Evolutionary conservation across 1,140 invertebrate species (phyloP).

Genomic region (Adoxophyes honmai): DNA sequence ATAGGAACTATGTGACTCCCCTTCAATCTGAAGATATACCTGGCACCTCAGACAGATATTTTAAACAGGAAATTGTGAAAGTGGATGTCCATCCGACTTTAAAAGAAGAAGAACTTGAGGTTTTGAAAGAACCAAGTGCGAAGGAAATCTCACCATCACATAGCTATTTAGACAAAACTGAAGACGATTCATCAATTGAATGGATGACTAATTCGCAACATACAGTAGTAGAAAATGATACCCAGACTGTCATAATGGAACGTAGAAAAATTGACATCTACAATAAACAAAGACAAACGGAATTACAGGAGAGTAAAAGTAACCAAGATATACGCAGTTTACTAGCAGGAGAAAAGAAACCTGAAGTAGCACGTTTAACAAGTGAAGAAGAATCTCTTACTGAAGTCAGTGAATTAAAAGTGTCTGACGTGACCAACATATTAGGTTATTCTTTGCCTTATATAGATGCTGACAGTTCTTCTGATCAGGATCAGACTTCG

Average conservation of each 20-base stretch:
- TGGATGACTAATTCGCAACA: conserved; percentile 68
- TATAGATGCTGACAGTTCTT: conserved; percentile 75
- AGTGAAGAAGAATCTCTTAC: conserved; percentile 83
- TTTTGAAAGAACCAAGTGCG: conserved; percentile 42
- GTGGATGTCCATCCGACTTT: conserved; percentile 65
- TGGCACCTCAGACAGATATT: conserved; percentile 49
- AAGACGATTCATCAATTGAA: conserved; percentile 69
- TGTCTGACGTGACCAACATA: conserved; percentile 71
- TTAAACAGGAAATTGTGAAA: conserved; percentile 73
- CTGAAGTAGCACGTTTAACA: conserved; percentile 71
- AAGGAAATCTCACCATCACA: conserved; percentile 65
- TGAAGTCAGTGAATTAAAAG: conserved; percentile 79
- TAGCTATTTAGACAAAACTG: conserved; percentile 65
- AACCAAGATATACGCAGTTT: conserved; percentile 52
- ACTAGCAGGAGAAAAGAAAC: conserved; percentile 52
- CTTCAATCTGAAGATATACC: conserved; percentile 32
- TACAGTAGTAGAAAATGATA: conserved; percentile 77
- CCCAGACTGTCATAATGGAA: conserved; percentile 79
- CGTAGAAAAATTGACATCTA: conserved; percentile 78
- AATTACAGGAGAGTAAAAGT: conserved; percentile 61
- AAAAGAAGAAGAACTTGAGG: conserved; percentile 59
- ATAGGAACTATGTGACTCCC: conserved; percentile 72
- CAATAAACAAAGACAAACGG: conserved; percentile 69
- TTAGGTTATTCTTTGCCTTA: conserved; percentile 63
- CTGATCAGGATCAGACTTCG: conserved; percentile 71